Evolutionary conservation across 1,140 invertebrate genomes (phyloP), one percentile per base, ranked within the genome.

Genomic region (Neelides sp.): DNA sequence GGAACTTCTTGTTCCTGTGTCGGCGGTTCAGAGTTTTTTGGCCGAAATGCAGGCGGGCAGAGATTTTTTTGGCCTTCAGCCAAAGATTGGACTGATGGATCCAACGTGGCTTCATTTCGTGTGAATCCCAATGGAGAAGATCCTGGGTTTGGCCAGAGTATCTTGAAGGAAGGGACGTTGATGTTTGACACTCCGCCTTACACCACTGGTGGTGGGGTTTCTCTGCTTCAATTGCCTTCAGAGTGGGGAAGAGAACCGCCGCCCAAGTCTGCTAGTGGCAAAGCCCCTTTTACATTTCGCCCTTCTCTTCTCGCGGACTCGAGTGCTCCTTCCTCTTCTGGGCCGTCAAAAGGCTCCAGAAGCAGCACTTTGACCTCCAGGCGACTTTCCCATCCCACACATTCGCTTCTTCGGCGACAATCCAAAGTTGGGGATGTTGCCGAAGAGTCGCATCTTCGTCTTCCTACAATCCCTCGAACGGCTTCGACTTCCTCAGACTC

Each of bases 21-120:
- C 35, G 94, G 94, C 2, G 91, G 91, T 1, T 96, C 89, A 64
- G 71, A 73, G 13, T 98, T 98, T 69, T 98, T 98, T 67, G 92
- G 91, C 3, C 81, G 74, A 37, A 91, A 90, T 65, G 73, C 73
- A 60, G 92, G 92, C 66, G 90, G 91, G 1, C 66, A 78, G 17
- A 78, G 77, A 57, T 93, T 95, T 65, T 88, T 95, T 50, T 85
- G 88, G 63, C 85, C 87, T 0, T 82, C 74, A 58, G 74, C 77
- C 22, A 76, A 79, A 41, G 87, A 91, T 69, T 68, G 85, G 37
- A 74, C 76, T 40, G 84, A 90, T 62, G 84, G 85, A 2, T 75
- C 83, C 23, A 90, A 90, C 60, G 76, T 88, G 46, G 85, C 84
- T 23, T 75, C 78, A 17, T 83, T 80, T 57, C 75, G 76, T 58